A percentile compares a stretch with the other conserved stretches of the same genome.
These are phyloP conservation scores for Hydrophis major DNA, from an alignment of 2,797 vertebrate species.

Conservation along the genomic window DNA sequence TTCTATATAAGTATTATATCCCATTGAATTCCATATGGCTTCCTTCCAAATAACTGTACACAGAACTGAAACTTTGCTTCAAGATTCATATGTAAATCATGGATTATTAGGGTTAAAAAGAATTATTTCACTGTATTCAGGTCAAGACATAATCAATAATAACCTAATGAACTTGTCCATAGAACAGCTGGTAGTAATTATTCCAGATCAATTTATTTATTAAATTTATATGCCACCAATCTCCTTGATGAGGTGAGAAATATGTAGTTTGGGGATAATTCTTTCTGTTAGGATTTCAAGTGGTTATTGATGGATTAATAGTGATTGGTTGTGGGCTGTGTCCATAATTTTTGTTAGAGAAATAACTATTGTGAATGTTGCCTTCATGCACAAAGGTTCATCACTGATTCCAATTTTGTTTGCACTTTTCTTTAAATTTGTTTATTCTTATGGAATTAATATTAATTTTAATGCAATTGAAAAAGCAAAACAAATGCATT, in stretches of 20 bases:
- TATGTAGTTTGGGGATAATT: background rate
- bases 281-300: background rate
- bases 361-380: no score
- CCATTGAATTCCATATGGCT: background rate
- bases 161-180: background rate
- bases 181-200: background rate
- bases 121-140: background rate
- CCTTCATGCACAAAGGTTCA: background rate
- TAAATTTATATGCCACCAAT: background rate
- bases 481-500: background rate
- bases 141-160: background rate
- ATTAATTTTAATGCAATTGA: background rate
- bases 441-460: background rate
- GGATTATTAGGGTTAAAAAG: background rate
- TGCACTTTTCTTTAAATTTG: background rate
- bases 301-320: background rate
- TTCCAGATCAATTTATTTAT: background rate
- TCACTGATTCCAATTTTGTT: background rate
- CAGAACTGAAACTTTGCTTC: background rate
- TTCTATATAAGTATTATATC: background rate
- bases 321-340: background rate
- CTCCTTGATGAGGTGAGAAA: background rate
- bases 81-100: background rate
- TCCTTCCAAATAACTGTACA: background rate
- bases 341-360: no score